Percentiles rank a stretch among this genome's conserved stretches.
Evolutionary conservation across 2,888 invertebrate genomes (phyloP).

Genomic region (Bibio marci): DNA sequence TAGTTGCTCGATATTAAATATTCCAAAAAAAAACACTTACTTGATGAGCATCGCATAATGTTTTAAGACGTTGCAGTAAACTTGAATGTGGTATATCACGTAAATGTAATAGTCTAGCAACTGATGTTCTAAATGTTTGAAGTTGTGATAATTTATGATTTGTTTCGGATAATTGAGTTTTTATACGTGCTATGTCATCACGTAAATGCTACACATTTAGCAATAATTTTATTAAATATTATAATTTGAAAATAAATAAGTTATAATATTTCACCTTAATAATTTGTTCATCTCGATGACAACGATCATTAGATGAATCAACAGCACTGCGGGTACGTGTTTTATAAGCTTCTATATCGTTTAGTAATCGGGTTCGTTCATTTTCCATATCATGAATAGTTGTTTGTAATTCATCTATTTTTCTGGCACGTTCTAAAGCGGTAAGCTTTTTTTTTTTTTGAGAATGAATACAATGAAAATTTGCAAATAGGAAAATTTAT

Average conservation of each 20-base stretch:
- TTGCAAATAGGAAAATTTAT: conserved; percentile 1
- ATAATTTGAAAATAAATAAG: conserved; percentile 28
- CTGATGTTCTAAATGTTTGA: conserved; percentile 57
- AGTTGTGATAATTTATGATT: conserved; percentile 61
- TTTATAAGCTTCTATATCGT: conserved; percentile 21
- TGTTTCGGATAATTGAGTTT: conserved; percentile 55
- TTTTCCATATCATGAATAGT: conserved; percentile 66
- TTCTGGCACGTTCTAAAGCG: conserved; percentile 63
- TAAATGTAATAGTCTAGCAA: conserved; percentile 55
- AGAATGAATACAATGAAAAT: background rate
- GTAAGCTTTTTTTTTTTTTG: conserved; percentile 41
- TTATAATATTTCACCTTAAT: conserved; percentile 20
- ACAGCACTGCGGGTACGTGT: conserved; percentile 23
- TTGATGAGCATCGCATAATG: conserved; percentile 70
- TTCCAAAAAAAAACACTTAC: background rate
- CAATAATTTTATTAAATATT: conserved; percentile 52
- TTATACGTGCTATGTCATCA: conserved; percentile 58
- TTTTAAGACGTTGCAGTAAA: conserved; percentile 59
- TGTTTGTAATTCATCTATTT: conserved; percentile 68
- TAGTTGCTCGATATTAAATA: too few relatives aligned
- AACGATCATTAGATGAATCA: conserved; percentile 25
- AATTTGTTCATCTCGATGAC: conserved; percentile 26
- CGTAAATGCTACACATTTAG: conserved; percentile 40
- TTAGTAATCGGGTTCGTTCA: conserved; percentile 40
- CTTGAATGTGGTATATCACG: conserved; percentile 58